Evolutionary conservation across 35 echinoderm and acorn worm genomes (phyloP).

Genomic region (Holothuria glaberrima): DNA sequence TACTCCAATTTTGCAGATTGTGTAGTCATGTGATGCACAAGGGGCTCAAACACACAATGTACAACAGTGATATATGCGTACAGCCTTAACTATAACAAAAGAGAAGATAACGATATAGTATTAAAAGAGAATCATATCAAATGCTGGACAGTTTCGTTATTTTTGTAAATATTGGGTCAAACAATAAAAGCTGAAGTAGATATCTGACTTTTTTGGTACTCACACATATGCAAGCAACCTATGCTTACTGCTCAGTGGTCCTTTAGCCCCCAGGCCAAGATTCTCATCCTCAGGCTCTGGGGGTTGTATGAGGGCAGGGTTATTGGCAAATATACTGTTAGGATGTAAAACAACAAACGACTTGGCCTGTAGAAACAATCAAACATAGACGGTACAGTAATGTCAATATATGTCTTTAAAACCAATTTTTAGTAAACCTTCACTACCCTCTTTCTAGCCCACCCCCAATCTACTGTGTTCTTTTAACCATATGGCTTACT

Average conservation of each 20-base stretch:
- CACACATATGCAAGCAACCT: conserved; percentile 93
- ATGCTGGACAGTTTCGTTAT: too few relatives aligned
- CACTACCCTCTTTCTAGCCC: not conserved
- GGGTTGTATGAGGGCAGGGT: conserved; percentile 82
- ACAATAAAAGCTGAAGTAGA: too few relatives aligned
- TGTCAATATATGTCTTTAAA: not conserved
- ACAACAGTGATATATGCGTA: too few relatives aligned
- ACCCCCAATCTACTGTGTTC: too few relatives aligned
- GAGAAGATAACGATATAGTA: too few relatives aligned
- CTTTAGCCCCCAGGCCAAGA: conserved; percentile 52
- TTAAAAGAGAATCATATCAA: too few relatives aligned
- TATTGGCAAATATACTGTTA: conserved; percentile 90
- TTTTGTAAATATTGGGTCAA: too few relatives aligned
- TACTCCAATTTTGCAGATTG: too few relatives aligned
- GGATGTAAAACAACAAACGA: conserved; percentile 94
- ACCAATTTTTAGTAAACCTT: not conserved
- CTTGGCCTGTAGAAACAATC: conserved; percentile 71
- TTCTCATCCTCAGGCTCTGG: conserved; percentile 66
- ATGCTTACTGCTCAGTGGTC: conserved; percentile 77
- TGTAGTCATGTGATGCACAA: too few relatives aligned
- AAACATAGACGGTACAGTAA: not conserved
- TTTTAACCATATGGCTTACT: too few relatives aligned
- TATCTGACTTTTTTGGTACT: conserved; percentile 15
- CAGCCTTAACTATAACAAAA: too few relatives aligned
- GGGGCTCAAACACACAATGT: too few relatives aligned